phyloP scores from a whole-genome alignment of 1,140 invertebrate genomes.

The Euura saliciscinereae region DNA sequence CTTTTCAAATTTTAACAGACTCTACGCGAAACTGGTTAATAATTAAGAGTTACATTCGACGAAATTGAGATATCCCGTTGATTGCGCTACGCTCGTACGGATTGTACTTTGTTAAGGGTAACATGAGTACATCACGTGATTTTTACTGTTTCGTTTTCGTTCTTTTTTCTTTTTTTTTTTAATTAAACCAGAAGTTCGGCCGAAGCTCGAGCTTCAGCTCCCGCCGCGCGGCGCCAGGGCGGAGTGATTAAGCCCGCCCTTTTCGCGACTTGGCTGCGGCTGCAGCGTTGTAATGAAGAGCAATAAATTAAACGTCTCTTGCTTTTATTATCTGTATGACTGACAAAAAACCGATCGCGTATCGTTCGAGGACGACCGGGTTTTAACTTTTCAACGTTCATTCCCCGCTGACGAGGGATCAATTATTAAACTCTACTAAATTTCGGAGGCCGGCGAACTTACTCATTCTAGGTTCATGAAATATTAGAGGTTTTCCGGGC shows the following conservation, averaged over 20 bases:
- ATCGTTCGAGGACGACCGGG: no score
- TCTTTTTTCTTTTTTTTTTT: slow-evolving; percentile 31
- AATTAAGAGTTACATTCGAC: no score
- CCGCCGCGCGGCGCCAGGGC: slow-evolving; percentile 10
- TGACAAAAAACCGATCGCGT: no score
- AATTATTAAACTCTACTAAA: no score
- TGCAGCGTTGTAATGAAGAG: slow-evolving; percentile 2
- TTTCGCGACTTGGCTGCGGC: background rate
- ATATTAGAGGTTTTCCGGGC: background rate
- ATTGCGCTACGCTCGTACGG: no score
- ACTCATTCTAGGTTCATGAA: background rate
- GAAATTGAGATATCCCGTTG: no score
- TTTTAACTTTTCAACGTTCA: no score
- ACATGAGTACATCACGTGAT: no score
- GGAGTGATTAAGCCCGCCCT: background rate
- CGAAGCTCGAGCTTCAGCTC: slow-evolving; percentile 23
- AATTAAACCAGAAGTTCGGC: slow-evolving; percentile 42
- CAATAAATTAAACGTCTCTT: background rate
- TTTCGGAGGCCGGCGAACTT: background rate
- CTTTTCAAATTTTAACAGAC: no score
- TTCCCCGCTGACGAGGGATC: no score
- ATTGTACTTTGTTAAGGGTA: background rate
- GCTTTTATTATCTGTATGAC: no score
- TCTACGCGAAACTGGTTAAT: no score
- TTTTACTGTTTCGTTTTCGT: background rate